Percentiles rank a stretch among this genome's conserved stretches.
These are phyloP conservation scores for Drosophila paramelanica DNA, from an alignment of 2,888 invertebrate genomes.

Conservation along the genomic window DNA sequence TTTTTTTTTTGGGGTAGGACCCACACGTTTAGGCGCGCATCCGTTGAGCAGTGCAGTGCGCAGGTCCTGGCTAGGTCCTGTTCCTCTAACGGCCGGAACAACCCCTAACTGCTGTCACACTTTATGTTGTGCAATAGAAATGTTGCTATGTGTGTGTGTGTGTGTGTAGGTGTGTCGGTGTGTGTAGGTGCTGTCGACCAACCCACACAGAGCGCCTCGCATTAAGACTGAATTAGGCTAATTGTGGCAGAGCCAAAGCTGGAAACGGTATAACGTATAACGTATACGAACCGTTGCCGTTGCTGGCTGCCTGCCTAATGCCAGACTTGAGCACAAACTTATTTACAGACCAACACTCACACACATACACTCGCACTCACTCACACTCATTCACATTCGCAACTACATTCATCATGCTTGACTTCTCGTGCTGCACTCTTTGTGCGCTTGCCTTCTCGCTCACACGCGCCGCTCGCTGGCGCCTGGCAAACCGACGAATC, in stretches of 20 bases:
- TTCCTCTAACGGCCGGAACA: conserved; percentile 69
- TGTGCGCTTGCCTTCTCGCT: conserved; percentile 47
- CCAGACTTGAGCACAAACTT: conserved; percentile 22
- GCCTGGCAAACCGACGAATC: conserved; percentile 75
- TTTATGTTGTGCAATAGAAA: conserved; percentile 66
- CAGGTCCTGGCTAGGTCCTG: conserved; percentile 60
- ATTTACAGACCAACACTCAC: conserved; percentile 4
- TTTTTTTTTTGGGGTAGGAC: conserved; percentile 78
- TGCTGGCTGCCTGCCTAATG: conserved; percentile 32
- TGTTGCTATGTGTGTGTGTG: conserved; percentile 17
- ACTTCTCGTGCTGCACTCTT: conserved; percentile 22
- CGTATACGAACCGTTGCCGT: conserved; percentile 43
- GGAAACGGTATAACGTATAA: conserved; percentile 18
- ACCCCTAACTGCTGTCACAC: conserved; percentile 69
- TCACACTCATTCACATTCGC: conserved; percentile 3
- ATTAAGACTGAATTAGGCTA: conserved; percentile 65
- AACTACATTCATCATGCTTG: conserved; percentile 51
- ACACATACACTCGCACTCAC: not conserved
- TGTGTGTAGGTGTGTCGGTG: conserved; percentile 27
- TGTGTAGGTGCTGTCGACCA: conserved; percentile 73
- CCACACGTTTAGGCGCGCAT: conserved; percentile 62
- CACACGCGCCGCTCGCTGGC: conserved; percentile 43
- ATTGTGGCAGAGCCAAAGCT: conserved; percentile 45
- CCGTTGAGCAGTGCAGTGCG: conserved; percentile 59
- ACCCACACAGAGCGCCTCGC: conserved; percentile 62